Base-by-base conservation (phyloP, 1,140 invertebrate genomes). In the Nilaparvata lugens region DNA sequence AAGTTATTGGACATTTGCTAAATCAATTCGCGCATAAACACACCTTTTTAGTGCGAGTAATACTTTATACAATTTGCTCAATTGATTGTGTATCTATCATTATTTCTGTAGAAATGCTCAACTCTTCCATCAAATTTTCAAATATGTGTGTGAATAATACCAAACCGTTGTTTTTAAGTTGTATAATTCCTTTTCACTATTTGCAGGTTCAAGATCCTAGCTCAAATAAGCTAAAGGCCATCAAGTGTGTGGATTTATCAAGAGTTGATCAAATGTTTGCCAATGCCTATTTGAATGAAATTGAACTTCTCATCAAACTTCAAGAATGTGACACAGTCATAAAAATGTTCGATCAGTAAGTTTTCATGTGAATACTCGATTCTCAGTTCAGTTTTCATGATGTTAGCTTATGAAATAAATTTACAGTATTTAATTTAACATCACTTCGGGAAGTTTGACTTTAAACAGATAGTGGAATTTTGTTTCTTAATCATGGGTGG, bases 271-370 rank as follows among this genome's bases (percentile, higher is more conserved):
- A 83, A 18, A 74, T 81, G 2, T 78, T 87, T 48, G 81, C 85
- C 0, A 76, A 87, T 65, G 88, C 89, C 5, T 98, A 92, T 73
- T 77, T 92, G 28, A 95, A 97, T 72, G 96, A 98, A 79, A 91
- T 97, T 40, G 78, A 84, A 61, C 77, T 97, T 62, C 76, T 98
- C n/a, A 72, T 84, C 52, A 84, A 85, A 69, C 78, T 98, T 38
- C 92, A 95, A 74, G 83, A 85, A 51, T 88, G 88, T 62, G 79
- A 86, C 48, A 79, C 83, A 65, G 89, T 98, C 48, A 88, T 98
- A 64, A 83, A 81, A 59, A 84, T 98, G 70, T 87, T 82, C 75
- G 89, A 93, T 70, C 94, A 87, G 93, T 97, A 77, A 88, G 89
- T 87, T 58, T 35, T 61, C 62, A 64, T 56, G 23, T 58, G n/a